These are phyloP conservation scores for Crotalus horridus DNA, from an alignment of 2,113 vertebrate species.

Conservation along the genomic window DNA sequence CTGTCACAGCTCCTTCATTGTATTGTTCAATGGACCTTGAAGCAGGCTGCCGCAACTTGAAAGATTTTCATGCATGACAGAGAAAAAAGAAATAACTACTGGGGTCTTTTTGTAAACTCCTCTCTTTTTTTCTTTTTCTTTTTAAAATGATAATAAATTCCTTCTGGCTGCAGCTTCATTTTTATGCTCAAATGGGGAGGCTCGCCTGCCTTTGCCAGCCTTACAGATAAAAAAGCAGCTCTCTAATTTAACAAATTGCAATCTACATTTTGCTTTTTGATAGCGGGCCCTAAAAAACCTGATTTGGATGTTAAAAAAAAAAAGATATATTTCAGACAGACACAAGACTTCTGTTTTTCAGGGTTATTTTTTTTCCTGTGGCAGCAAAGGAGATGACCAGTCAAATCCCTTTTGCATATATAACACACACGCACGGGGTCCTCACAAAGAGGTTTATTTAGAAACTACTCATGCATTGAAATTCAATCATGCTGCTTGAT, in stretches of 20 bases:
- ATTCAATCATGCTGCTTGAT: neutral
- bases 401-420: neutral
- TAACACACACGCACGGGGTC: neutral
- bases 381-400: neutral
- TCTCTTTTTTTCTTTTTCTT: neutral
- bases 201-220: neutral
- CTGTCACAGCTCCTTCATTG: neutral
- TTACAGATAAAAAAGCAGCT: neutral
- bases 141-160: neutral
- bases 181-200: neutral
- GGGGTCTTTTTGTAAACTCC: neutral
- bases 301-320: neutral
- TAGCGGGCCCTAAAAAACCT: neutral
- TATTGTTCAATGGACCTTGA: neutral
- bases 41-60: neutral
- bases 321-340: neutral
- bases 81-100: conserved; percentile 10
- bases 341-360: neutral
- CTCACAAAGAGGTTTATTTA: neutral
- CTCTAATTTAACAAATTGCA: neutral
- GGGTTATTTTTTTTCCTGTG: neutral
- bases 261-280: neutral
- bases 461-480: neutral
- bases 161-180: neutral
- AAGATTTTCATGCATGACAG: neutral